Base-by-base conservation (phyloP, 2,888 invertebrate species). In the Coelinius sp. region DNA sequence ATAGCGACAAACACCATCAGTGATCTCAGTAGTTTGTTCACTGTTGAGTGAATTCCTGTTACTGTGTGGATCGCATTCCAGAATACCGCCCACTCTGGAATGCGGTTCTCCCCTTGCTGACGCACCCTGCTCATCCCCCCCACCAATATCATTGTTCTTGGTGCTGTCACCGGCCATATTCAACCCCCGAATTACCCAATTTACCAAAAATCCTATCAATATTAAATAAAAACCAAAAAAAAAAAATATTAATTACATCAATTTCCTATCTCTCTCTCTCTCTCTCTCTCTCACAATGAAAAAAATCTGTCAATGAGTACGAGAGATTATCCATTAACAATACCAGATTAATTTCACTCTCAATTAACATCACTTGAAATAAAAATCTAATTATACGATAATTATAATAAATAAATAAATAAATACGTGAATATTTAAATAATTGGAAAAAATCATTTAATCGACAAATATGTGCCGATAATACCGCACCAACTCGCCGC, bases 71-170 rank as follows among this genome's bases (percentile, higher is more conserved):
- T 85, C 84, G 80, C 85, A 85, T 86, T 86, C 85, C 86, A 81
- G 82, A 83, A 84, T 84, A 82, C 86, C 86, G 86, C 86, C 86
- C 86, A 87, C 86, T 85, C 86, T 86, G 86, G 85, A 85, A 86
- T 86, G 85, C 76, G 80, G 84, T 81, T 83, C 83, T 81, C 82
- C 81, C 80, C 79, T 78, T 76, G 78, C 81, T 76, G 81, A 82
- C 78, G 80, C 80, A 77, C 76, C 76, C 75, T 78, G 81, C 65
- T 79, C 74, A 70, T 71, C 73, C 72, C 74, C 76, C 70, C 75
- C 75, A 76, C 68, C 76, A 73, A 80, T 82, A 77, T 85, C 85
- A 83, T 84, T 85, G 84, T 85, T 83, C 80, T 79, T 78, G 73
- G 77, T 70, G 76, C 78, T 81, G 80, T 85, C 84, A 77, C 82